A percentile compares a stretch with the other conserved stretches of the same genome.
Conservation (phyloP, 2,888 invertebrate species). For the Capitulum mitella region DNA sequence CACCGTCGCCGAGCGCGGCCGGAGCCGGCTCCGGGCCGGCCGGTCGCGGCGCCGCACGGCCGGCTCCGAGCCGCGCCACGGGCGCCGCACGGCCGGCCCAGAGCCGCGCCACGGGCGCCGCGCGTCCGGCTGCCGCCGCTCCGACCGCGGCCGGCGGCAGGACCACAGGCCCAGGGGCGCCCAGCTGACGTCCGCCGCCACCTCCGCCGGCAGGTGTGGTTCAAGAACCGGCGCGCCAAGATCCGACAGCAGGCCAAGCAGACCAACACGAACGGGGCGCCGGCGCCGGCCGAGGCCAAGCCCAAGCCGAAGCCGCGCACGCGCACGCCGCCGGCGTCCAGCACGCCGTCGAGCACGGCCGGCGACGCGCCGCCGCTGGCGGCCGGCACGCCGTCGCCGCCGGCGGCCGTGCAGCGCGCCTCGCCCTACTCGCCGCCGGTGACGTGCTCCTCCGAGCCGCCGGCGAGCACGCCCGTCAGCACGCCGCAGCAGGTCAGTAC, state of each 20-base stretch:
- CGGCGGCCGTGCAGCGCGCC: not conserved
- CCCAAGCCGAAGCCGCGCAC: constrained; percentile 20
- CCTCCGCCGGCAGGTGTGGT: constrained; percentile 96
- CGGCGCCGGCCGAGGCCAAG: not conserved
- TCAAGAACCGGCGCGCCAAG: constrained; percentile 95
- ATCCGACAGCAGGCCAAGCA: constrained; percentile 83
- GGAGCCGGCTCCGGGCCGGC: too few relatives aligned
- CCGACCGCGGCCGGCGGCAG: too few relatives aligned
- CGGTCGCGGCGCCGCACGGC: too few relatives aligned
- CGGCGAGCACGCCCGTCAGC: not conserved
- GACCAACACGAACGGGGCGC: constrained; percentile 24
- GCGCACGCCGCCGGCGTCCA: not conserved
- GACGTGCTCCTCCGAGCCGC: not conserved
- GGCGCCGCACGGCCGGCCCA: too few relatives aligned
- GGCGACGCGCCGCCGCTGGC: not conserved
- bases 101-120: too few relatives aligned
- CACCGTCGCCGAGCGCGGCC: too few relatives aligned
- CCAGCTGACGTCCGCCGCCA: too few relatives aligned
- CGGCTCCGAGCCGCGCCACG: too few relatives aligned
- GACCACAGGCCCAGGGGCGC: too few relatives aligned
- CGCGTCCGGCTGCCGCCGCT: too few relatives aligned
- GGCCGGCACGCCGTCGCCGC: constrained; percentile 14
- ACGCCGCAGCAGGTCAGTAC: not conserved
- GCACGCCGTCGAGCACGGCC: not conserved
- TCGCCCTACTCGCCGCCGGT: constrained; percentile 5